phyloP scores from a whole-genome alignment of 2,797 vertebrate species.

The Arremon brunneinucha region DNA sequence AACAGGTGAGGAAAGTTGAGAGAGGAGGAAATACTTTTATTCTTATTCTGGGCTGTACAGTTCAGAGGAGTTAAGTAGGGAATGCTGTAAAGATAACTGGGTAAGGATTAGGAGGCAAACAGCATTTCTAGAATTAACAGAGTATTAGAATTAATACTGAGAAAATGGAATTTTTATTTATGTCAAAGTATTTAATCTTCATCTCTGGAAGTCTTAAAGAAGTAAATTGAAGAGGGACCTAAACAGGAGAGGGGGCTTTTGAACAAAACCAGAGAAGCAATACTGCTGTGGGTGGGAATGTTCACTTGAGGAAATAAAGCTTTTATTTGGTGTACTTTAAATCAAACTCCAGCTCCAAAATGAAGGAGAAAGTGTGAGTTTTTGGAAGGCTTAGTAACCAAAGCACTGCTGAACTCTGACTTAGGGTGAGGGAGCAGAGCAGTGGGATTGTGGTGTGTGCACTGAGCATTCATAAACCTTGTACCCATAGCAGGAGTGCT shows the following conservation, averaged over 20 bases:
- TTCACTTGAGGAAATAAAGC: background rate
- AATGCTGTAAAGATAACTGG: background rate
- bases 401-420: background rate
- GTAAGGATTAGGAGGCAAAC: background rate
- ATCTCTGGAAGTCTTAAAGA: background rate
- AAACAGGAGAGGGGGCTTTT: background rate
- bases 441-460: rapidly evolving
- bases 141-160: background rate
- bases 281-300: background rate
- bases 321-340: background rate
- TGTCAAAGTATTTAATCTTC: background rate
- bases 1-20: background rate
- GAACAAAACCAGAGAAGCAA: background rate
- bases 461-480: background rate
- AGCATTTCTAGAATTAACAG: background rate
- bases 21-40: too few relatives aligned
- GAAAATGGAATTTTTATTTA: background rate
- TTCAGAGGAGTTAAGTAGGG: background rate
- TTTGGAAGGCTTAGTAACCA: background rate
- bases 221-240: background rate
- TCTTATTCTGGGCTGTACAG: background rate
- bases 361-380: background rate
- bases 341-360: background rate
- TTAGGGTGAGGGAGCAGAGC: background rate
- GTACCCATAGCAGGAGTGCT: background rate